Evolutionary conservation across 2,888 invertebrate species (phyloP).

Genomic region (Morpho deidamia): DNA sequence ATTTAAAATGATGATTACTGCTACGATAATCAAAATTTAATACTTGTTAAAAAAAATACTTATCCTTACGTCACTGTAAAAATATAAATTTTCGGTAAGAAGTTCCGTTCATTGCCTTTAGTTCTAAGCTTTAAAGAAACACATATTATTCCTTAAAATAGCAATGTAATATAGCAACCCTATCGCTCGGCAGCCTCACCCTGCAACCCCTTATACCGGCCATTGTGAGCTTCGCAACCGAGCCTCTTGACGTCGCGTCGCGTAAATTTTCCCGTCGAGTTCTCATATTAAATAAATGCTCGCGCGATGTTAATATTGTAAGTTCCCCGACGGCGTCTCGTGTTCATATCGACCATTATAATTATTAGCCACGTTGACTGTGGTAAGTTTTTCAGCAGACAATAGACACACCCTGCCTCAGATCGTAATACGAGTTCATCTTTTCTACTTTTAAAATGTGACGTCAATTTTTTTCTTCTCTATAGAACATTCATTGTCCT

Average conservation of each 20-base stretch:
- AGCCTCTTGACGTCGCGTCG: slow-evolving; percentile 50
- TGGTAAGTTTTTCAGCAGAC: slow-evolving; percentile 11
- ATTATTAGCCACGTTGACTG: slow-evolving; percentile 1
- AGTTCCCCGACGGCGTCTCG: slow-evolving; percentile 33
- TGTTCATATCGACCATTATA: not conserved
- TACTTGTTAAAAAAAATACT: no score
- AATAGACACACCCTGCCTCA: not conserved
- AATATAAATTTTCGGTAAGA: no score
- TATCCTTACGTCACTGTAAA: no score
- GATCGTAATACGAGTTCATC: slow-evolving; percentile 5
- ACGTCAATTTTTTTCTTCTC: not conserved
- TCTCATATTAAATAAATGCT: slow-evolving; percentile 50
- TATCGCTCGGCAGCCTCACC: slow-evolving; percentile 22
- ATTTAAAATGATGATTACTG: no score
- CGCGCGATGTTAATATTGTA: slow-evolving; percentile 54
- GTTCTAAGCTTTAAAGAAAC: not conserved
- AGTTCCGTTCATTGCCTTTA: no score
- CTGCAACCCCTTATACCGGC: slow-evolving; percentile 30
- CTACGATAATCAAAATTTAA: no score
- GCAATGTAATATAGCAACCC: slow-evolving; percentile 17
- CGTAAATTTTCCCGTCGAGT: slow-evolving; percentile 57
- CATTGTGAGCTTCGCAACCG: slow-evolving; percentile 58
- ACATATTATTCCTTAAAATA: slow-evolving; percentile 1
- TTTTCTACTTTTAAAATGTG: not conserved
- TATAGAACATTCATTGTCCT: slow-evolving; percentile 2